phyloP scores from a whole-genome alignment of 2,888 invertebrate genomes.

The Erpobdella octoculata region DNA sequence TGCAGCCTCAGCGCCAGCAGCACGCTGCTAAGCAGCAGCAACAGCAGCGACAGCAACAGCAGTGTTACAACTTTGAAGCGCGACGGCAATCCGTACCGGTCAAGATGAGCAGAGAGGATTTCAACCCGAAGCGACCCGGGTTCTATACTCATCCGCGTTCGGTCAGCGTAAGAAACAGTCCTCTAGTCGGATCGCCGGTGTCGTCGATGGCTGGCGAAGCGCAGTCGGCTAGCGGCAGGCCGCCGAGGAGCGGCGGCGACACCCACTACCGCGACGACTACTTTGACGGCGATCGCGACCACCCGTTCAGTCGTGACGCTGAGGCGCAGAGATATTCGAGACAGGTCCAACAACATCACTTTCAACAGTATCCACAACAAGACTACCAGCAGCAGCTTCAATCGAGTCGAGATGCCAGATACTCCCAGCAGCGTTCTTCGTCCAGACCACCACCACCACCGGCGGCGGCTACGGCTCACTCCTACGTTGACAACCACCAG shows the following conservation, averaged over 20 bases:
- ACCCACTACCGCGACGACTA: neutral
- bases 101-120: constrained; percentile 7
- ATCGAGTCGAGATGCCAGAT: too few species aligned
- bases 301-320: too few species aligned
- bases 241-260: neutral
- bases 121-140: neutral
- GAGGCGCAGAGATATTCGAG: too few species aligned
- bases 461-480: too few species aligned
- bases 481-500: too few species aligned
- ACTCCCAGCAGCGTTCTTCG: neutral
- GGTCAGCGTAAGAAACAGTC: neutral
- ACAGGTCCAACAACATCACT: neutral
- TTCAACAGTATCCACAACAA: neutral
- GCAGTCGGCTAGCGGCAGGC: neutral
- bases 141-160: constrained; percentile 2
- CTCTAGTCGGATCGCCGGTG: neutral
- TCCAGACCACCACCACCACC: neutral
- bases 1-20: neutral
- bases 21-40: neutral
- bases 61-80: constrained; percentile 7
- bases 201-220: neutral
- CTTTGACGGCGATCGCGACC: too few species aligned
- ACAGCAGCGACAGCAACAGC: neutral
- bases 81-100: constrained; percentile 6
- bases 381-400: neutral